These are phyloP conservation scores for Euclidia mi DNA, from an alignment of 2,888 invertebrate genomes.

Conservation along the genomic window DNA sequence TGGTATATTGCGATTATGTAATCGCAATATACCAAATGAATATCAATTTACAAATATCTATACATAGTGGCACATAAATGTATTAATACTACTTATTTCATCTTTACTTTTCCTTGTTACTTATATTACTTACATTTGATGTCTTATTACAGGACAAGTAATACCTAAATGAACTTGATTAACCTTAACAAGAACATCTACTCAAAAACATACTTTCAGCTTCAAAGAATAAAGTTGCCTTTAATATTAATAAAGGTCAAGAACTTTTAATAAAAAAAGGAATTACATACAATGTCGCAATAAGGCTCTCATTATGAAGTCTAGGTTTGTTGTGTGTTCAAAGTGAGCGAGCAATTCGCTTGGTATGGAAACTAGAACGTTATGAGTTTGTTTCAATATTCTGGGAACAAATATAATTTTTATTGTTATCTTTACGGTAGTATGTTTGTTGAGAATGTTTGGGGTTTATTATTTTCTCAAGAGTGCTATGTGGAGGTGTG, in stretches of 20 bases:
- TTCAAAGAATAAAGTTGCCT: not conserved
- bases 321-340: conserved; percentile 30
- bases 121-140: conserved; percentile 24
- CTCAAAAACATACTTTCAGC: conserved; percentile 5
- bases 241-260: not conserved
- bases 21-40: too few species aligned
- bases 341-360: conserved; percentile 25
- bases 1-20: too few species aligned
- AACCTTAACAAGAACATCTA: conserved; percentile 5
- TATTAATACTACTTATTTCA: too few species aligned
- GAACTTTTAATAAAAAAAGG: conserved; percentile 49
- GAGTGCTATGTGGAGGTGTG: too few species aligned
- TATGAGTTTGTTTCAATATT: not conserved
- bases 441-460: not conserved
- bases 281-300: conserved; percentile 33
- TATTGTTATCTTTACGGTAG: not conserved
- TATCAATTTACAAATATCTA: too few species aligned
- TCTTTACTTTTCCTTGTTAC: not conserved
- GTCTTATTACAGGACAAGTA: conserved; percentile 37
- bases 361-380: conserved; percentile 23
- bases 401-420: not conserved
- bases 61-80: too few species aligned
- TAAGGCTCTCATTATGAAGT: conserved; percentile 38
- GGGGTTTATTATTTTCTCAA: too few species aligned
- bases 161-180: conserved; percentile 26